A percentile compares a stretch with the other conserved stretches of the same genome.
Conservation (phyloP, 2,888 invertebrate genomes). For the Calephelis perditalis region DNA sequence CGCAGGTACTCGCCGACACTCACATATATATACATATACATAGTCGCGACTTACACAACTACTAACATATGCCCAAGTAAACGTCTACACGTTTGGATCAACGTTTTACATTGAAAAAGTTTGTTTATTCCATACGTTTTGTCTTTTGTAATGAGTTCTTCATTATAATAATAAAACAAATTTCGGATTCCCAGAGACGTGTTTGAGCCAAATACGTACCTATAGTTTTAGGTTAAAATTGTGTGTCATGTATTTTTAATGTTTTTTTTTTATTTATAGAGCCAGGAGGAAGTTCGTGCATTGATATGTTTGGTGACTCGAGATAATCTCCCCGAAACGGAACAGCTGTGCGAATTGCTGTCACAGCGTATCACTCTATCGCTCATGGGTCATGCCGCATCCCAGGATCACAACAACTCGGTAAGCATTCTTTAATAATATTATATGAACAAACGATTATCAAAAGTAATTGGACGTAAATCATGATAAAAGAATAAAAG, state of each 20-base stretch:
- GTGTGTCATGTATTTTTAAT: not conserved
- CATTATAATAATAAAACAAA: too few relatives aligned
- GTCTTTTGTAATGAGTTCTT: too few relatives aligned
- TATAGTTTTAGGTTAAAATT: too few relatives aligned
- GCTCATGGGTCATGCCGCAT: slow-evolving; percentile 85
- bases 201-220: too few relatives aligned
- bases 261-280: slow-evolving; percentile 50
- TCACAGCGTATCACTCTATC: slow-evolving; percentile 91
- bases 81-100: too few relatives aligned
- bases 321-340: slow-evolving; percentile 89
- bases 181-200: too few relatives aligned
- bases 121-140: too few relatives aligned
- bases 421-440: slow-evolving; percentile 37
- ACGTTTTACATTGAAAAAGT: too few relatives aligned
- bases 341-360: slow-evolving; percentile 89
- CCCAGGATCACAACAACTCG: slow-evolving; percentile 73
- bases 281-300: slow-evolving; percentile 93
- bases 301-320: slow-evolving; percentile 92
- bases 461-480: too few relatives aligned
- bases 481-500: not conserved
- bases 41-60: not conserved
- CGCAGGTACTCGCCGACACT: slow-evolving; percentile 66
- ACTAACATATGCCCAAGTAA: not conserved
- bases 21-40: too few relatives aligned
- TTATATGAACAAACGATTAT: too few relatives aligned